These are phyloP conservation scores for Cricetomys ansorgei DNA, from an alignment of 2,113 vertebrate genomes.

Conservation along the genomic window DNA sequence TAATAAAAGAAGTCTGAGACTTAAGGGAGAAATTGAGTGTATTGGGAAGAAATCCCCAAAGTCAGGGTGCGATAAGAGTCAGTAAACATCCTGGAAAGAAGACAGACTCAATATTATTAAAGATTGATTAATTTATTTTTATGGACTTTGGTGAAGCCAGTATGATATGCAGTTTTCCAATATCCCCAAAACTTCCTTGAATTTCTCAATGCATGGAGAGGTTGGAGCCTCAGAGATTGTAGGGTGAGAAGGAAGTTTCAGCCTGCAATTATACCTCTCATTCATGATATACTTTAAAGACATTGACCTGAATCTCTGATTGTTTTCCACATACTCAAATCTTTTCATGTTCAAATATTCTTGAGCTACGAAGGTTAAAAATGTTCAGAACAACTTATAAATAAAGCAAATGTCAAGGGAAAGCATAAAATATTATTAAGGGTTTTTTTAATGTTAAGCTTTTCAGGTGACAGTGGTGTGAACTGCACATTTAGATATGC, in stretches of 20 bases:
- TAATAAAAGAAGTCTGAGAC: not conserved
- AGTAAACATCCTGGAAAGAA: not conserved
- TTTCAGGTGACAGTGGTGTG: not conserved
- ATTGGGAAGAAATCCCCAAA: not conserved
- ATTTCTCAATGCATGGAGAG: not conserved
- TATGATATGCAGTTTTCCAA: not conserved
- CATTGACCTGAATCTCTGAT: not conserved
- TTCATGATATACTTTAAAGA: not conserved
- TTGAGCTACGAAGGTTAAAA: constrained; percentile 56
- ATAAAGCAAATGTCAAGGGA: constrained; percentile 58
- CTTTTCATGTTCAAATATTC: constrained; percentile 45
- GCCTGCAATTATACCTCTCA: not conserved
- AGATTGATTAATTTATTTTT: not conserved
- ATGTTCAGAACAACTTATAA: constrained; percentile 48
- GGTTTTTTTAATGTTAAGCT: not conserved
- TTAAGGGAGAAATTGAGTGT: not conserved
- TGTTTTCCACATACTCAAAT: not conserved
- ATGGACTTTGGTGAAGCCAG: not conserved
- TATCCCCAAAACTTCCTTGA: not conserved
- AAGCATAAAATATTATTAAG: constrained; percentile 53
- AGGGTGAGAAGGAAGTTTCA: not conserved
- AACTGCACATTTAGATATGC: constrained; percentile 52
- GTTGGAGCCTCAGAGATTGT: rapidly evolving
- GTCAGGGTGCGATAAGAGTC: rapidly evolving
- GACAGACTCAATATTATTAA: not conserved